Evolutionary conservation across 2,113 vertebrate genomes (phyloP).

Genomic region (Pelecanoides urinatrix): DNA sequence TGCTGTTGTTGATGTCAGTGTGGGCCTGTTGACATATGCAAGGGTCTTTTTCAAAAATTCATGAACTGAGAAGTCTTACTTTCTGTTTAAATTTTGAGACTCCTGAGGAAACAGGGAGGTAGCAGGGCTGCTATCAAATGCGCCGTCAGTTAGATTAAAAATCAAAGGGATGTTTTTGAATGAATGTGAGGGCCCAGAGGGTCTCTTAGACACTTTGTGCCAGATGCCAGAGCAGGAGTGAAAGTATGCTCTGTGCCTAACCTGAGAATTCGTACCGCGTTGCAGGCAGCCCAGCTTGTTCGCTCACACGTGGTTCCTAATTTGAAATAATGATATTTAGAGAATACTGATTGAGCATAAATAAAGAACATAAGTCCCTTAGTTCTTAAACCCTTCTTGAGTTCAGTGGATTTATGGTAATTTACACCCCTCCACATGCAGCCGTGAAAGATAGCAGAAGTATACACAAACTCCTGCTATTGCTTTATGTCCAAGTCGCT

Average conservation of each 20-base stretch:
- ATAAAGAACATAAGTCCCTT: not conserved
- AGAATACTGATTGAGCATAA: not conserved
- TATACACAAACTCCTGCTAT: accelerated
- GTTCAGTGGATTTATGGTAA: accelerated
- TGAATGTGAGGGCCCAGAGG: not conserved
- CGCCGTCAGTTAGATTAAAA: accelerated
- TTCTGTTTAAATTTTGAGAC: not conserved
- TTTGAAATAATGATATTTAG: not conserved
- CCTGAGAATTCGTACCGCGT: not conserved
- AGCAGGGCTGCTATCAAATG: not conserved
- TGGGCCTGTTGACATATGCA: not conserved
- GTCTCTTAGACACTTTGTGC: not conserved
- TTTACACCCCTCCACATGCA: accelerated
- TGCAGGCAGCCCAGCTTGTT: not conserved
- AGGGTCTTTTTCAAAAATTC: not conserved
- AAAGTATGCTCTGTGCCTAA: not conserved
- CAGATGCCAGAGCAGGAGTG: not conserved
- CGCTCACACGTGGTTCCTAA: not conserved
- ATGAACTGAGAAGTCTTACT: not conserved
- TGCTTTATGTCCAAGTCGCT: not conserved
- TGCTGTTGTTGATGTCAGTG: not conserved
- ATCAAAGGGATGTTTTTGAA: not conserved
- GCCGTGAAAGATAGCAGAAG: not conserved
- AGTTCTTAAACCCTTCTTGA: not conserved
- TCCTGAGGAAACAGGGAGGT: not conserved